A percentile compares a stretch with the other conserved stretches of the same genome.
These are phyloP conservation scores for Mormyrops attenuatus DNA, from an alignment of 2,797 vertebrate species.

Conservation along the genomic window DNA sequence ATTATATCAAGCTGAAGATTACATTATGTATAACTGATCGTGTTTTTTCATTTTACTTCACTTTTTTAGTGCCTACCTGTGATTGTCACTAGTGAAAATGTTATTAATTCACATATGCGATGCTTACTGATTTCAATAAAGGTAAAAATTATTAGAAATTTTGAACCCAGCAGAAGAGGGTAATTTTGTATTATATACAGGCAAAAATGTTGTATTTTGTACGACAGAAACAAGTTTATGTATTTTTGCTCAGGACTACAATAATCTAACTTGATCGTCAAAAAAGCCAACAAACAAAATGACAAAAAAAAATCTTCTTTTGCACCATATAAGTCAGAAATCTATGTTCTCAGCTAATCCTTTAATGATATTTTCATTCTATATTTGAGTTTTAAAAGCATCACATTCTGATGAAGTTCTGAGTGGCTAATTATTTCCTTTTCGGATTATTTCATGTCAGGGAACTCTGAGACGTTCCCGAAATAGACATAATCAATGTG, in stretches of 20 bases:
- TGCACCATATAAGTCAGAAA: neutral
- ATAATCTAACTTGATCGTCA: conserved; percentile 13
- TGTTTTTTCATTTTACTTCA: conserved; percentile 1
- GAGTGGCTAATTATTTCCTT: neutral
- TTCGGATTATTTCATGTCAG: neutral
- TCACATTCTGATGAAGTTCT: neutral
- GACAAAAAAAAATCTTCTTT: neutral
- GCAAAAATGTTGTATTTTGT: neutral
- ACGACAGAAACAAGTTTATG: neutral
- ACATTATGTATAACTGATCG: neutral
- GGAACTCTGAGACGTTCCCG: neutral
- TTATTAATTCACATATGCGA: neutral
- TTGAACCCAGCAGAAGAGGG: neutral
- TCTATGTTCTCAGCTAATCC: neutral
- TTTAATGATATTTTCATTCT: neutral
- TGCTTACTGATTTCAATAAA: neutral
- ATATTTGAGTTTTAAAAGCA: neutral
- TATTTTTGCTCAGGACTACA: neutral
- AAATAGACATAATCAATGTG: neutral
- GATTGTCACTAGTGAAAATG: neutral
- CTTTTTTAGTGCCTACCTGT: conserved; percentile 1
- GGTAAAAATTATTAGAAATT: neutral
- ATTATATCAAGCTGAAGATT: conserved; percentile 9
- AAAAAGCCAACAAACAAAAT: neutral
- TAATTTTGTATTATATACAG: neutral